Evolutionary conservation across 2,888 invertebrate species (phyloP).

Genomic region (Metallyticus violacea): DNA sequence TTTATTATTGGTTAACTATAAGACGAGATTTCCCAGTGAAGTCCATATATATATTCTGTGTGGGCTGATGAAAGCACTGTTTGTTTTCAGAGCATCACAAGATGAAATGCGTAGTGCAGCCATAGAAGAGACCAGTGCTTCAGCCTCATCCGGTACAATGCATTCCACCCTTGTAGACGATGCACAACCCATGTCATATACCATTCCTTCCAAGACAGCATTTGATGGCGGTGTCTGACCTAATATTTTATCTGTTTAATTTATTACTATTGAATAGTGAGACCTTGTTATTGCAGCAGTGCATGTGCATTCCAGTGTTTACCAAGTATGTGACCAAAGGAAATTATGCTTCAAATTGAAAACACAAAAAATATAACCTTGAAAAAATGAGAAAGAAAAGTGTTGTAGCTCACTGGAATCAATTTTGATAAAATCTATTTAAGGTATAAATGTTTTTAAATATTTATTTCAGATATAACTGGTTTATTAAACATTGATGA

Average conservation of each 20-base stretch:
- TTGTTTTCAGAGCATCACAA: conserved; percentile 64
- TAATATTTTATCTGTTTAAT: neutral
- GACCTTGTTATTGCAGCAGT: neutral
- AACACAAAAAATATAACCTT: conserved; percentile 14
- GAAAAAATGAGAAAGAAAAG: too few relatives aligned
- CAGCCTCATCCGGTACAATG: conserved; percentile 54
- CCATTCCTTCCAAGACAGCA: conserved; percentile 55
- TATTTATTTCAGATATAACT: too few relatives aligned
- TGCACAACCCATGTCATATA: conserved; percentile 76
- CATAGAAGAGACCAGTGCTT: conserved; percentile 41
- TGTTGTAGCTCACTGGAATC: too few relatives aligned
- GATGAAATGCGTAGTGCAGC: conserved; percentile 70
- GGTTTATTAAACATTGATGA: too few relatives aligned
- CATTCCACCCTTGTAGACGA: conserved; percentile 75
- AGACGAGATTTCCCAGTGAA: too few relatives aligned
- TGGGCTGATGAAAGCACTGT: too few relatives aligned
- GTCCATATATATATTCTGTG: too few relatives aligned
- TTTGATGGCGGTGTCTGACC: conserved; percentile 31
- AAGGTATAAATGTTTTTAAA: too few relatives aligned
- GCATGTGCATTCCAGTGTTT: neutral
- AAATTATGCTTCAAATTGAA: neutral
- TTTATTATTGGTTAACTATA: too few relatives aligned
- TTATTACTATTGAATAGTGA: conserved; percentile 8
- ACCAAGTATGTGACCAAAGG: neutral
- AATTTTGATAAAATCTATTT: too few relatives aligned